Base-by-base conservation (phyloP, 2,888 invertebrate species). In the Spicauda simplicius region DNA sequence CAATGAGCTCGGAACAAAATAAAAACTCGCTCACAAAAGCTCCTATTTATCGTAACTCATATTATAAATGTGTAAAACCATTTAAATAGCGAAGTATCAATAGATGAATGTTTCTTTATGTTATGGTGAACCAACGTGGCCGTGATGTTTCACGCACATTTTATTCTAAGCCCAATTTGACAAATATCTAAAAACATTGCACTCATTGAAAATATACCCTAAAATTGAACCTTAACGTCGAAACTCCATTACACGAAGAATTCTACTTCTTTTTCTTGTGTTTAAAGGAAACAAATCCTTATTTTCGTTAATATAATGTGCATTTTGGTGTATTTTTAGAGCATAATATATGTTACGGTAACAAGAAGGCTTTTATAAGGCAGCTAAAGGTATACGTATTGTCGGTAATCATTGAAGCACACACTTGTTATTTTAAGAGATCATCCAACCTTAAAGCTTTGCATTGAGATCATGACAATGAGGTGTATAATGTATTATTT, bases 341-440 rank as follows among this genome's bases (percentile, higher is more conserved):
- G 30, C 37, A 58, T 62, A 67, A 60, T 67, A 16, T 25, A 37
- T 25, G 10, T 69, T 72, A 76, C 74, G 64, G 64, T 71, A 50
- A 60, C 60, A 60, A 54, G 82, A 77, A 90, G 89, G 90, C 87
- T 89, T 90, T 89, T 85, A 89, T 88, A 82, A 80, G 90, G 91
- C 91, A 84, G 90, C 90, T 87, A 92, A 91, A 92, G 90, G 91
- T 90, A 84, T 85, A 80, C 77, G 85, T 83, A 91, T 93, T 93
- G 93, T 93, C 84, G 88, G 86, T 93, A 93, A 93, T 93, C 93
- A 91, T 86, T 92, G 91, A 92, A 93, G 93, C 93, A 93, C 93
- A 93, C 93, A 93, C 93, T 93, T 93, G 93, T 93, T 93, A 93
- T 93, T 93, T 93, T 92, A 91, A 92, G 92, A 91, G 93, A 93